phyloP scores from a whole-genome alignment of 2,888 invertebrate genomes.

The Trimorus sp. region DNA sequence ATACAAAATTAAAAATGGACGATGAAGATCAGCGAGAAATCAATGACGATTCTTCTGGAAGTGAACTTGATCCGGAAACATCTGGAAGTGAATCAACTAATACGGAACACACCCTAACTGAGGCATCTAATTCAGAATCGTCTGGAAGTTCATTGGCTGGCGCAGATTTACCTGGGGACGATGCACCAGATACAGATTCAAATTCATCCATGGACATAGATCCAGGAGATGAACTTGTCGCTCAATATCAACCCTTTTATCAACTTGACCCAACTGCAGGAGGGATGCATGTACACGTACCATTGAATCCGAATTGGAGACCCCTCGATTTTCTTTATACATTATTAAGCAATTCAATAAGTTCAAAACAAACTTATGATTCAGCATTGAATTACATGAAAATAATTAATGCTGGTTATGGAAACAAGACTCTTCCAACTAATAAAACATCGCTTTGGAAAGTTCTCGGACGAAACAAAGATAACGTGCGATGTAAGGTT shows the following conservation, averaged over 20 bases:
- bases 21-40: slow-evolving; percentile 8
- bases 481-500: too few species aligned
- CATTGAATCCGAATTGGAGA: slow-evolving; percentile 1
- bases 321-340: slow-evolving; percentile 10
- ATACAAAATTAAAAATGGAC: slow-evolving; percentile 17
- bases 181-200: slow-evolving; percentile 1
- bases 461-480: too few species aligned
- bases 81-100: slow-evolving; percentile 21
- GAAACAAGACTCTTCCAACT: slow-evolving; percentile 16
- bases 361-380: slow-evolving; percentile 14
- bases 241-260: slow-evolving; percentile 8
- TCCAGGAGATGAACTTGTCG: slow-evolving; percentile 1
- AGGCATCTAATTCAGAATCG: slow-evolving; percentile 10
- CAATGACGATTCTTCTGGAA: slow-evolving; percentile 19
- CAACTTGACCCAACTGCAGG: not conserved
- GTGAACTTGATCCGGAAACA: slow-evolving; percentile 18
- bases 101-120: slow-evolving; percentile 10
- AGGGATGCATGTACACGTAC: not conserved
- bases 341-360: slow-evolving; percentile 3
- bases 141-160: not conserved
- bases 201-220: slow-evolving; percentile 14
- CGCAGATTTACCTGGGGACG: not conserved
- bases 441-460: slow-evolving; percentile 5
- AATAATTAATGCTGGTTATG: slow-evolving; percentile 21
- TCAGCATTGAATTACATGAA: slow-evolving; percentile 8